Evolutionary conservation across 2,888 invertebrate genomes (phyloP).

Genomic region (Eugnorisma glareosa): DNA sequence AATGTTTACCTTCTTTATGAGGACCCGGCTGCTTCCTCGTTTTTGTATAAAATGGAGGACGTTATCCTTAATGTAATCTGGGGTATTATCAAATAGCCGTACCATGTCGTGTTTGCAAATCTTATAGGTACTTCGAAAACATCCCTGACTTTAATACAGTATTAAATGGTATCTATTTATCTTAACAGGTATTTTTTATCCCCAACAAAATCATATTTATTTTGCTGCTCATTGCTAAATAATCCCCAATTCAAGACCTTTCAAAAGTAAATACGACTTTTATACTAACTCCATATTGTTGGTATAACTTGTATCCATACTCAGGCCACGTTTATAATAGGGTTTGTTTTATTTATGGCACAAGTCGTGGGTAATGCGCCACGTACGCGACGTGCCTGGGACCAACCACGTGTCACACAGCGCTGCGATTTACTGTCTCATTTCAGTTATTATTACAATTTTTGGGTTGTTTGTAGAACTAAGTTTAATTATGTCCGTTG

Average conservation of each 20-base stretch:
- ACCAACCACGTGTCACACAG: slow-evolving; percentile 27
- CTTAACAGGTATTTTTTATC: neutral
- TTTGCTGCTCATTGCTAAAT: neutral
- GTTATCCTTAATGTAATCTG: slow-evolving; percentile 41
- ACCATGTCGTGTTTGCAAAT: slow-evolving; percentile 33
- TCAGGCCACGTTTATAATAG: slow-evolving; percentile 56
- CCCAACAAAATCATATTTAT: neutral
- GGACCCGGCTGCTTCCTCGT: slow-evolving; percentile 26
- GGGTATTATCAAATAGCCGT: slow-evolving; percentile 35
- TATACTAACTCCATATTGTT: slow-evolving; percentile 33
- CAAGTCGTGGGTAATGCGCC: slow-evolving; percentile 54
- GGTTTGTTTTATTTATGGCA: slow-evolving; percentile 66
- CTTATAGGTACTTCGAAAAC: neutral
- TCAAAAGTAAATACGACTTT: slow-evolving; percentile 20
- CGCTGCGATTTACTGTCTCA: slow-evolving; percentile 54
- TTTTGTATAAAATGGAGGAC: slow-evolving; percentile 38
- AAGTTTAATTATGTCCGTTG: slow-evolving; percentile 38
- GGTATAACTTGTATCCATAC: slow-evolving; percentile 54
- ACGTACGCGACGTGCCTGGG: slow-evolving; percentile 54
- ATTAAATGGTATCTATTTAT: neutral
- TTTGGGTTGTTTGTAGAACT: slow-evolving; percentile 42
- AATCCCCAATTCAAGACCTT: slow-evolving; percentile 27
- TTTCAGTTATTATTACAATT: slow-evolving; percentile 49
- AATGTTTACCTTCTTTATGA: slow-evolving; percentile 57
- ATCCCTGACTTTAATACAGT: slow-evolving; percentile 4